phyloP scores from a whole-genome alignment of 2,888 invertebrate genomes.

The Adela reaumurella region DNA sequence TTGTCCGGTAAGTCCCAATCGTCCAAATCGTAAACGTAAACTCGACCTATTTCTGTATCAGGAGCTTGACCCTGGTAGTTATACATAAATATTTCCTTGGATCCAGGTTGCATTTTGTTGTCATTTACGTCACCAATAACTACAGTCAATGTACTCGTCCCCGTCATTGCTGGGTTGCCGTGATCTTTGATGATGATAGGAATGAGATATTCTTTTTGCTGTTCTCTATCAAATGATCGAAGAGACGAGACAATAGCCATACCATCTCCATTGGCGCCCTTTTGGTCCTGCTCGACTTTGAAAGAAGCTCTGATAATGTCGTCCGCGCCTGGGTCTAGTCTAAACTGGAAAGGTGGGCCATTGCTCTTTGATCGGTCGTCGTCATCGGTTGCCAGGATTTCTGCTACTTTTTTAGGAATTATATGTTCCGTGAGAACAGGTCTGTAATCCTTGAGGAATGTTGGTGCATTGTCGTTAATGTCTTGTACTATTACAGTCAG shows the following conservation, averaged over 20 bases:
- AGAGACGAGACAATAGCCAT: slow-evolving; percentile 96
- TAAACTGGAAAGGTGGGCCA: slow-evolving; percentile 94
- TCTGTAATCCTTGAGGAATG: slow-evolving; percentile 87
- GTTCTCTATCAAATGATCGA: slow-evolving; percentile 90
- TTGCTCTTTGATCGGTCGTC: slow-evolving; percentile 92
- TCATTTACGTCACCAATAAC: slow-evolving; percentile 98
- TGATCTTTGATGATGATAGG: slow-evolving; percentile 97
- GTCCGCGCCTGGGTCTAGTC: slow-evolving; percentile 89
- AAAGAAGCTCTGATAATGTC: slow-evolving; percentile 92
- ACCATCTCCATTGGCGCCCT: slow-evolving; percentile 96
- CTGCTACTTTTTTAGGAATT: slow-evolving; percentile 86
- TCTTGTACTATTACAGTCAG: slow-evolving; percentile 92
- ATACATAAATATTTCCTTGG: slow-evolving; percentile 95
- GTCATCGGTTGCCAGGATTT: slow-evolving; percentile 90
- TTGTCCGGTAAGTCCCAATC: slow-evolving; percentile 99
- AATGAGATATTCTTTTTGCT: slow-evolving; percentile 93
- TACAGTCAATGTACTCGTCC: slow-evolving; percentile 92
- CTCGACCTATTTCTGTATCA: slow-evolving; percentile 88
- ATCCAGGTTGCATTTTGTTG: slow-evolving; percentile 97
- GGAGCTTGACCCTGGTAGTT: slow-evolving; percentile 91
- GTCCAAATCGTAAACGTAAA: slow-evolving; percentile 95
- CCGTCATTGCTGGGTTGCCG: slow-evolving; percentile 94
- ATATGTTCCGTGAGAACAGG: slow-evolving; percentile 93
- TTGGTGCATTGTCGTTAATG: slow-evolving; percentile 93
- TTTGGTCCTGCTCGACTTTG: slow-evolving; percentile 95